Base-by-base conservation (phyloP, 37 sponge, comb jelly and placozoan species). In the Eunapius fragilis region DNA sequence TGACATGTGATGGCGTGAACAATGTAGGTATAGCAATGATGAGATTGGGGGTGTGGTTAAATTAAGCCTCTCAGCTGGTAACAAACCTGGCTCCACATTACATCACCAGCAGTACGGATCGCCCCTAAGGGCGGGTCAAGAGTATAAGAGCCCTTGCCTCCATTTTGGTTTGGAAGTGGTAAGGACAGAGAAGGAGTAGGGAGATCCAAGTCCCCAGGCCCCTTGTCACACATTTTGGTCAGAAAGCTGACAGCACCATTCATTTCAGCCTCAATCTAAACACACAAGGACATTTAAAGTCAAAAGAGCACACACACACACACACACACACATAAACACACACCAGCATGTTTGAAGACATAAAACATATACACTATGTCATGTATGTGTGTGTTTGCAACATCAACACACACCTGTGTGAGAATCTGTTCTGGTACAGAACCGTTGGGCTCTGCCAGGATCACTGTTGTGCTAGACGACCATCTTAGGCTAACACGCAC, bases 391-490 rank as follows among this genome's bases (percentile, higher is more conserved):
- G 14, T 58, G 19, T 58, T 4, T 58, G 14, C 70, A 37, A 30
- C 30, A 23, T 31, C 31, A 25, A 31, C 9, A 71, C 82, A 3
- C 37, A 88, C 88, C 82, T 82, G 28, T 28, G 50, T 19, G 48
- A 76, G 69, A 33, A 88, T 82, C 37, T 81, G 70, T 2, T 89
- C 89, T 19, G 77, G 25, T 27, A 78, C 11, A 22, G 84, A 67
- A 72, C 84, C 72, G 24, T 37, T 77, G 33, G 45, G 50, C 3
- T 89, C 89, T 10, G 84, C 89, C 82, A 1, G 71, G 27, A 23
- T 31, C 24, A 28, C 32, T 26, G 26, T 33, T 23, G 31, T 13
- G 41, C n/a, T 58, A 35, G 82, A 69, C 31, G 35, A 28, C 58
- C 69, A 25, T 69, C 33, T 28, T 69, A 31, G 27, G 72, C 69